phyloP scores from a whole-genome alignment of 37 sponge, comb jelly and placozoan species.

The Cladorhizidae sp. region DNA sequence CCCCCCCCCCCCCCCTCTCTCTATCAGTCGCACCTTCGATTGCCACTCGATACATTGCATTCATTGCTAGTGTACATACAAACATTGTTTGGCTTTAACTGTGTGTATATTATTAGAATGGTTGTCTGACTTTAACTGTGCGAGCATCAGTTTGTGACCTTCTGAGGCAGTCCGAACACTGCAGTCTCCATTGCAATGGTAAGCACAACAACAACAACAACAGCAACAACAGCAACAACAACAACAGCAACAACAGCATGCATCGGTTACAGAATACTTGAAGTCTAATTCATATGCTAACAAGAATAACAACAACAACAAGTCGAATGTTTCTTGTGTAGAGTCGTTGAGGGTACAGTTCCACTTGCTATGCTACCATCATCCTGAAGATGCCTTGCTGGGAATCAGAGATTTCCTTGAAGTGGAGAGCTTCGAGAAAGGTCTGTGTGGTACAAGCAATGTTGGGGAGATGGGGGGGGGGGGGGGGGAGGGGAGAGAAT shows the following conservation, averaged over 20 bases:
- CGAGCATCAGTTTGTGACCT: conserved; percentile 1
- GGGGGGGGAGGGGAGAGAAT: not conserved
- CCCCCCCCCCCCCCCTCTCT: too few relatives aligned
- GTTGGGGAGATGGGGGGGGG: conserved; percentile 14
- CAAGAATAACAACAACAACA: not conserved
- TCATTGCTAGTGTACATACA: too few relatives aligned
- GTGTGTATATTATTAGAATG: too few relatives aligned
- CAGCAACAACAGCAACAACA: not conserved
- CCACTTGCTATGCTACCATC: conserved; percentile 21
- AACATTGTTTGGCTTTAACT: too few relatives aligned
- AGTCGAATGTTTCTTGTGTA: too few relatives aligned
- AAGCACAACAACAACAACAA: not conserved
- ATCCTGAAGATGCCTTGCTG: conserved; percentile 39
- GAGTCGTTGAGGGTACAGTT: conserved; percentile 11
- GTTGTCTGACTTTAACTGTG: not conserved
- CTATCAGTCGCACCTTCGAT: too few relatives aligned
- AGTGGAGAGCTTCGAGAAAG: conserved; percentile 41
- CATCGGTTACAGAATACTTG: too few relatives aligned
- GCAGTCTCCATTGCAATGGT: not conserved
- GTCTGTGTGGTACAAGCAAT: conserved; percentile 40
- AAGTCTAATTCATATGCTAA: too few relatives aligned
- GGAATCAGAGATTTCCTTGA: conserved; percentile 57
- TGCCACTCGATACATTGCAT: too few relatives aligned
- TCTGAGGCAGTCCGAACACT: conserved; percentile 8
- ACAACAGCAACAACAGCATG: not conserved